These are phyloP conservation scores for Erpobdella octoculata DNA, from an alignment of 2,888 invertebrate species.

Conservation along the genomic window DNA sequence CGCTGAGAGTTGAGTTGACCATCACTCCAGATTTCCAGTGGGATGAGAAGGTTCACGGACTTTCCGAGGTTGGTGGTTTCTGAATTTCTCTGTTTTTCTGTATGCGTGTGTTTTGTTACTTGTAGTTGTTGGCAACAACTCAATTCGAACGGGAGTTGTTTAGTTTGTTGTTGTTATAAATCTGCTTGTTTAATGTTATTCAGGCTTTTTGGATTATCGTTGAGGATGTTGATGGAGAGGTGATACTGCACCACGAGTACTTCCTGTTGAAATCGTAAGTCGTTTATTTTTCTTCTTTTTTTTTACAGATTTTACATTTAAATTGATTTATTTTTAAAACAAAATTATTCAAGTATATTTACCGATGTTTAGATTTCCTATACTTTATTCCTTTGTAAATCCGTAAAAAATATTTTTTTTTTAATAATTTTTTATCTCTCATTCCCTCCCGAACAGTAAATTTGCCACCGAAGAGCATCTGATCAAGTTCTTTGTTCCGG, in stretches of 20 bases:
- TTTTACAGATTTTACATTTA: neutral
- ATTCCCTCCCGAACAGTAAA: conserved; percentile 59
- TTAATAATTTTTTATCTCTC: neutral
- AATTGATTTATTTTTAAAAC: neutral
- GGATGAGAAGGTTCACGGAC: conserved; percentile 83
- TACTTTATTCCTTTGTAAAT: neutral
- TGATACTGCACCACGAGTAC: conserved; percentile 84
- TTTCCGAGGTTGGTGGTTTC: conserved; percentile 53
- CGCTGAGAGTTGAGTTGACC: conserved; percentile 85
- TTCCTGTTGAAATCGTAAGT: conserved; percentile 71
- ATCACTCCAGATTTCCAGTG: conserved; percentile 98
- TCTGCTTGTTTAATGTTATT: conserved; percentile 15
- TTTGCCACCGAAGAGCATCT: conserved; percentile 88
- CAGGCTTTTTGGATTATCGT: conserved; percentile 61
- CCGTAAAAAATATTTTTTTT: neutral
- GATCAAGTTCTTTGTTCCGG: conserved; percentile 94
- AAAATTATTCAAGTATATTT: neutral
- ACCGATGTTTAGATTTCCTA: neutral
- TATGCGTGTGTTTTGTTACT: neutral
- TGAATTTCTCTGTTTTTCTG: neutral
- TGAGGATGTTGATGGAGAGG: conserved; percentile 60
- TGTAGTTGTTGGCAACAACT: neutral
- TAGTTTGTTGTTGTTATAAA: neutral
- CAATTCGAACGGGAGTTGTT: neutral
- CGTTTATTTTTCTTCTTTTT: neutral